phyloP scores from a whole-genome alignment of 2,888 invertebrate species.

The Lasioglossum marginatum region DNA sequence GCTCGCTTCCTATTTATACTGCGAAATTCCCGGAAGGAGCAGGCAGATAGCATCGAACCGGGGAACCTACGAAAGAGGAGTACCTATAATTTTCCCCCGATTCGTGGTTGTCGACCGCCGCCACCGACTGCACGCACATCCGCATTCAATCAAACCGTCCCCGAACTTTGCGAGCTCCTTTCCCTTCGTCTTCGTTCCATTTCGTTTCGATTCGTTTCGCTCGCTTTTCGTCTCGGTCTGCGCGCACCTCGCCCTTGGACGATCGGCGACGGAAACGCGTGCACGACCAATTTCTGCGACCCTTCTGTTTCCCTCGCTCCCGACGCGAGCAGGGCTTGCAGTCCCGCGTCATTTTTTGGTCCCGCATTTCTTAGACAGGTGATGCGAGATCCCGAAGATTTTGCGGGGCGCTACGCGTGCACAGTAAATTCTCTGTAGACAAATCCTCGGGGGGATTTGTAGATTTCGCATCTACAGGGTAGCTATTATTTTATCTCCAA shows the following conservation, averaged over 20 bases:
- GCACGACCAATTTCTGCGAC: neutral
- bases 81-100: constrained; percentile 80
- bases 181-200: neutral
- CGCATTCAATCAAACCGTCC: constrained; percentile 79
- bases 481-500: too few relatives aligned
- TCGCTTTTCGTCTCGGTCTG: neutral
- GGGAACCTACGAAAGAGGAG: constrained; percentile 75
- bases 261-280: neutral
- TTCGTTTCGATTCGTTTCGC: neutral
- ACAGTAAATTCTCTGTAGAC: too few relatives aligned
- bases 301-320: neutral
- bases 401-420: too few relatives aligned
- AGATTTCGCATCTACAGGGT: too few relatives aligned
- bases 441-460: too few relatives aligned
- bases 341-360: too few relatives aligned
- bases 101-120: constrained; percentile 75
- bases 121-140: constrained; percentile 80
- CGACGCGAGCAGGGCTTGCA: neutral
- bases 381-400: too few relatives aligned
- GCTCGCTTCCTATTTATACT: constrained; percentile 72
- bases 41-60: constrained; percentile 77
- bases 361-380: too few relatives aligned
- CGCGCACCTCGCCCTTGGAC: neutral
- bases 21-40: constrained; percentile 78
- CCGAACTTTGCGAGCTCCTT: constrained; percentile 46